Conservation (phyloP, 2,797 vertebrate species). For the Limosa lapponica region DNA sequence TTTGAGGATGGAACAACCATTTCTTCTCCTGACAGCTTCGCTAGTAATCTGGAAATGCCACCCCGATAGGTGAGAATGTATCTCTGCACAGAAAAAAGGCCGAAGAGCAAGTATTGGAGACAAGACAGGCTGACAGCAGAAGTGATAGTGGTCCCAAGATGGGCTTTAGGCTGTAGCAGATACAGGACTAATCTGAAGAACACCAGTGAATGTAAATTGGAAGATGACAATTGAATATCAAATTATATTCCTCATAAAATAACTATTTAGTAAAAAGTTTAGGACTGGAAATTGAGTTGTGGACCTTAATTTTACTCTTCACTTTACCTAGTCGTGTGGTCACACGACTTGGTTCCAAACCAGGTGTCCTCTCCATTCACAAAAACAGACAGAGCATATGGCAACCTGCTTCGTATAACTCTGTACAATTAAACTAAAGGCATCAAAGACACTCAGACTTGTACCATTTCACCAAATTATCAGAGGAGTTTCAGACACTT, state of each 20-base stretch:
- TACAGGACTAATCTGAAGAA: background rate
- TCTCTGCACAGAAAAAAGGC: background rate
- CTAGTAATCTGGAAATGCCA: background rate
- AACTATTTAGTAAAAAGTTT: background rate
- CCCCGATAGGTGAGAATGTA: background rate
- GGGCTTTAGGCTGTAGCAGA: background rate
- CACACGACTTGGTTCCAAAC: background rate
- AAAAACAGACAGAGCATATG: background rate
- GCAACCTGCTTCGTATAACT: background rate
- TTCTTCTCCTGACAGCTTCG: background rate
- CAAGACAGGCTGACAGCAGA: background rate
- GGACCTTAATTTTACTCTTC: background rate
- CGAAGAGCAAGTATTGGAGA: background rate
- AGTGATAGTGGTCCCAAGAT: background rate
- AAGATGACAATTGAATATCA: background rate
- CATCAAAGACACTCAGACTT: background rate
- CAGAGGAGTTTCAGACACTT: background rate
- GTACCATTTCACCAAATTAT: background rate
- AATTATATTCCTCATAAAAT: background rate
- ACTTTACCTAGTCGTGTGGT: fast-evolving
- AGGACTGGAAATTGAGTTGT: background rate
- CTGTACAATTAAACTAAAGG: background rate
- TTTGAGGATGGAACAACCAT: background rate
- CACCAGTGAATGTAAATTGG: background rate
- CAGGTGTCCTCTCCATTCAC: background rate